A percentile compares a stretch with the other conserved stretches of the same genome.
phyloP scores from a whole-genome alignment of 2,888 invertebrate genomes.

The Ptychoptera contaminata region DNA sequence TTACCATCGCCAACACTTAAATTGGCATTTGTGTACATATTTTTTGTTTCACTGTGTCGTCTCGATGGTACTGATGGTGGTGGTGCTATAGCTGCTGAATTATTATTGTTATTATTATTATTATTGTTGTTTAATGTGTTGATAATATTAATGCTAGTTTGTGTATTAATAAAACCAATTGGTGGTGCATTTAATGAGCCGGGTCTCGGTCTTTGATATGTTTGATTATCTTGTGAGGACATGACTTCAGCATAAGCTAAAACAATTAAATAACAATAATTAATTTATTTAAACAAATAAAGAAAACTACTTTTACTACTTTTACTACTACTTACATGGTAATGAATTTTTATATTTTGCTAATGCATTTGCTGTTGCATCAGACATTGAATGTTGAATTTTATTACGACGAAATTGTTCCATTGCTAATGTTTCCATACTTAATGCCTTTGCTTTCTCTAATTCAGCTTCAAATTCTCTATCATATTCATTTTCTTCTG shows the following conservation, averaged over 20 bases:
- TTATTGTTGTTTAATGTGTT: neutral
- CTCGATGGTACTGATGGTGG: conserved; percentile 26
- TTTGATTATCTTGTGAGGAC: too few relatives aligned
- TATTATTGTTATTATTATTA: neutral
- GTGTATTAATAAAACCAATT: conserved; percentile 14
- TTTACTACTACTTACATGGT: too few relatives aligned
- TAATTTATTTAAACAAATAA: too few relatives aligned
- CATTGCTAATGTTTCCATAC: conserved; percentile 69
- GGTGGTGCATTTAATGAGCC: conserved; percentile 34
- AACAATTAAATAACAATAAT: too few relatives aligned
- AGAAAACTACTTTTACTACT: too few relatives aligned
- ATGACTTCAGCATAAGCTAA: too few relatives aligned
- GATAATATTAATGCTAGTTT: neutral
- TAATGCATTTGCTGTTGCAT: conserved; percentile 4
- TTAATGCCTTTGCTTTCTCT: conserved; percentile 75
- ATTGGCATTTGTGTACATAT: neutral
- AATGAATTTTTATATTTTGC: neutral
- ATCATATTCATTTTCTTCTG: conserved; percentile 46
- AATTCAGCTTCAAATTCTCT: conserved; percentile 72
- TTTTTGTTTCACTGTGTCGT: conserved; percentile 13
- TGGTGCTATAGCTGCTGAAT: conserved; percentile 26
- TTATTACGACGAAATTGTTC: conserved; percentile 66
- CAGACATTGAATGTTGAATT: conserved; percentile 9
- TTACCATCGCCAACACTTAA: conserved; percentile 3
- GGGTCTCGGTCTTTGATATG: conserved; percentile 13